Evolutionary conservation across 37 sponge, comb jelly and placozoan genomes (phyloP).

Genomic region (Theonella swinhoei): DNA sequence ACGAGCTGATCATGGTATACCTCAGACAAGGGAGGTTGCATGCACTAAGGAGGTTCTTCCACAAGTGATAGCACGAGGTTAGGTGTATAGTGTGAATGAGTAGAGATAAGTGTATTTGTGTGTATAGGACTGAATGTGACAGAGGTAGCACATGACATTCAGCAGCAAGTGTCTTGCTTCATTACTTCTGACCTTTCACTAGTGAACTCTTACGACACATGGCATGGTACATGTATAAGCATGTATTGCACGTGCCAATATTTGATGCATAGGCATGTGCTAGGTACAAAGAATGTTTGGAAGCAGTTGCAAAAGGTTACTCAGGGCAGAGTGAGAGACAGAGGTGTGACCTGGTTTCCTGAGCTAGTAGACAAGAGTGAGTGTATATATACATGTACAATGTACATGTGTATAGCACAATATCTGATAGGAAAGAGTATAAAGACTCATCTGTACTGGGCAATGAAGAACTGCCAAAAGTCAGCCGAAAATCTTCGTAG

Average conservation of each 20-base stretch:
- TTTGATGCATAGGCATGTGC: too few relatives aligned
- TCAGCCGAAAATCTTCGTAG: background rate
- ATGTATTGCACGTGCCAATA: background rate
- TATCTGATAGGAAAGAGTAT: conserved; percentile 17
- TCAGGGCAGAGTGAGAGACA: background rate
- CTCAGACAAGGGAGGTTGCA: conserved; percentile 22
- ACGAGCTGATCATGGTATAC: background rate
- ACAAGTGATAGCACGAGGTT: conserved; percentile 9
- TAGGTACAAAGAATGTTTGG: conserved; percentile 26
- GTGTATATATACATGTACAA: background rate
- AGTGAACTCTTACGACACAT: conserved; percentile 20
- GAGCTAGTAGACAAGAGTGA: conserved; percentile 34
- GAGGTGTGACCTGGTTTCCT: conserved; percentile 28
- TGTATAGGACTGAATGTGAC: background rate
- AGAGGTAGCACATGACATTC: conserved; percentile 35
- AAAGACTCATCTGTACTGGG: conserved; percentile 31
- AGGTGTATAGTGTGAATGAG: background rate
- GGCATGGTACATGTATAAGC: conserved; percentile 52
- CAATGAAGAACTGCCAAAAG: conserved; percentile 34
- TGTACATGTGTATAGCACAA: too few relatives aligned
- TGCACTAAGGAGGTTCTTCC: conserved; percentile 25
- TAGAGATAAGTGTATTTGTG: background rate
- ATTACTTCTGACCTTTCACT: conserved; percentile 2
- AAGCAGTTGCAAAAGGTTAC: too few relatives aligned
- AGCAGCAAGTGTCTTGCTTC: background rate